Base-by-base conservation (phyloP, 2,797 vertebrate genomes). In the Lacerta viridis region DNA sequence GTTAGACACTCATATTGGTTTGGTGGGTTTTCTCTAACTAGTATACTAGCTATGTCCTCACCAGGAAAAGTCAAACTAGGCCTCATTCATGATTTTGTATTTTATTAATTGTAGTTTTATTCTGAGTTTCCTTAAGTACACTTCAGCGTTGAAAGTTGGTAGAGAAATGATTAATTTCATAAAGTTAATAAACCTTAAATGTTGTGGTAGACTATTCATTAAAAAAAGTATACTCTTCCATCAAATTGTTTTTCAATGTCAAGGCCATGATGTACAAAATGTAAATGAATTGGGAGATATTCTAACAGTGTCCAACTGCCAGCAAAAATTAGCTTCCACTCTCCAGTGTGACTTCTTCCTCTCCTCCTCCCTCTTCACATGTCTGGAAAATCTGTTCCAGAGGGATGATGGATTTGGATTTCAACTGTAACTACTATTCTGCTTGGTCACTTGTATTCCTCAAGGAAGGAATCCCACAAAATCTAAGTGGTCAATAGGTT, bases 71-170 rank as follows among this genome's bases (percentile, higher is more conserved):
- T 20, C 41, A 78, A 29, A 29, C 66, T 10, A 7, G 25, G n/a
- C 13, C 41, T 50, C 11, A 68, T 82, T 41, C 36, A 79, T 86
- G 43, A 69, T 69, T 79, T 29, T 41, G 17, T 29, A 41, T 75
- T 75, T 43, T 85, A 77, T 77, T 3, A 76, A 66, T 7, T 85
- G 72, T 6, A 36, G 20, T 85, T 85, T 85, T 85, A 66, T 77
- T 64, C 7, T 46, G n/a, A 27, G 4, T 13, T 23, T 39, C 15
- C 59, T 68, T 78, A 11, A 68, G 23, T 61, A 5, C 25, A 61
- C 29, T 39, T 7, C 4, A 72, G 27, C 39, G 61, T 77, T 77
- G 18, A 66, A 64, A 77, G 27, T 1, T 18, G 7, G n/a, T 2
- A 25, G 20, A 41, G 29, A 55, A 68, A 68, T 66, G 33, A 20